Base-by-base conservation (phyloP, 64 coral and sea anemone genomes). In the Catalaphyllia jardinei region DNA sequence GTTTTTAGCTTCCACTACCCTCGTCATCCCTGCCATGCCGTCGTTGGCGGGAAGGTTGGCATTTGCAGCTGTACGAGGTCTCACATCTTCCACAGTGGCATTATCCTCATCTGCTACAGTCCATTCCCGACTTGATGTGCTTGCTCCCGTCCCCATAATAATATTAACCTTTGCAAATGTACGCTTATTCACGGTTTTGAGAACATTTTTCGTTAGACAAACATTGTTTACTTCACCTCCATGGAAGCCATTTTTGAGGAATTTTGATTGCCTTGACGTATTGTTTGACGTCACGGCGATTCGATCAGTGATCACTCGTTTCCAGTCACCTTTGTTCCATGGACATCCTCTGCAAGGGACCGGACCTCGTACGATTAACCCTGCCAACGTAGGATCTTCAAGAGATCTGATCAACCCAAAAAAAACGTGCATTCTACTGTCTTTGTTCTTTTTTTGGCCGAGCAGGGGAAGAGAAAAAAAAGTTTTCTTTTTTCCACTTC, bases 1-100 rank as follows among this genome's bases (percentile, higher is more conserved):
- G 67, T 89, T 92, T 71, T 98, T 98, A 1, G 96, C 96, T 89
- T 98, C 96, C 87, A 94, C 88, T 28, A 98, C n/a, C 78, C 89
- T 94, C 14, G 96, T 90, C 57, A 98, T 42, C 8, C 96, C 96
- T 15, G 87, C 90, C 51, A 98, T 92, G 31, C 54, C 54, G 10
- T 94, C 91, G 28, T 89, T 92, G 11, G 88, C 86, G 88, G 79
- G 46, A n/a, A 78, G 33, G 35, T 94, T 78, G 0, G 84, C 93
- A 64, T 92, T 77, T 14, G 61, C 74, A 10, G 79, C 86, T 62
- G 80, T 84, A 31, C 91, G 74, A 20, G 74, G 74, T 38, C 76
- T 92, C 0, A 64, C 31, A 60, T 92, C 82, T 78, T 86, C 73
- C 4, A 64, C 61, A 61, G 78, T 71, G 2, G 91, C 71, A 62